A percentile compares a stretch with the other conserved stretches of the same genome.
Conservation (phyloP, 2,888 invertebrate genomes). For the Drosophila paranaensis region DNA sequence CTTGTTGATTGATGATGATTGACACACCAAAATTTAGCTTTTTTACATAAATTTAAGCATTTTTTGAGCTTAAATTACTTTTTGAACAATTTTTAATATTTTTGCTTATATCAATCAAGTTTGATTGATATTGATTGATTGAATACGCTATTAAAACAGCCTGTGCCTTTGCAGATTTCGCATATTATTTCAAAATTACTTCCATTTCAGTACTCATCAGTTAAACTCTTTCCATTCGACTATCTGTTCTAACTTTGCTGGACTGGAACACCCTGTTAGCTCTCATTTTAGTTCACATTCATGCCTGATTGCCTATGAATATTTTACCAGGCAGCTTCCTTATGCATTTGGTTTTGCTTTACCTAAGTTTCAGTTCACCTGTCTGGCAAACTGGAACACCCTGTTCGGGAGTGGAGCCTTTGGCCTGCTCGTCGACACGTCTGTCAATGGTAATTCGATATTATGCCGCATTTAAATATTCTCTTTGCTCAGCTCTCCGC, state of each 20-base stretch:
- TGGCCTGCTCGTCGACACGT: slow-evolving; percentile 31
- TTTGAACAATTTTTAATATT: background rate
- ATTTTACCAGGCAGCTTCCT: background rate
- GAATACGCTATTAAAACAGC: too few species aligned
- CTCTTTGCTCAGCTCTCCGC: slow-evolving; percentile 52
- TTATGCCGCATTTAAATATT: slow-evolving; percentile 70
- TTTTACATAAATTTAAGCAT: too few species aligned
- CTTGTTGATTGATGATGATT: too few species aligned
- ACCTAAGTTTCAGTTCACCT: slow-evolving; percentile 3
- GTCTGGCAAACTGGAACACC: slow-evolving; percentile 17
- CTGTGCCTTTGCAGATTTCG: background rate
- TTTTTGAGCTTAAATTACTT: too few species aligned
- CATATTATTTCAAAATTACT: background rate
- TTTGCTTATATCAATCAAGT: background rate
- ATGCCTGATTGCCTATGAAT: slow-evolving; percentile 2
- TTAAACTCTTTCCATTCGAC: background rate
- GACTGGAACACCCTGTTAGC: background rate
- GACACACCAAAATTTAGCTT: too few species aligned
- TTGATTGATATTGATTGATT: background rate
- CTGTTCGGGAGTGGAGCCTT: slow-evolving; percentile 22
- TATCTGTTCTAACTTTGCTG: background rate
- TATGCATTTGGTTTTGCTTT: background rate
- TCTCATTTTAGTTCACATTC: background rate
- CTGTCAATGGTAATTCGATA: slow-evolving; percentile 72
- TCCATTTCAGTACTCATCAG: background rate